Evolutionary conservation across 2,888 invertebrate genomes (phyloP).

Genomic region (Craniophora ligustri): DNA sequence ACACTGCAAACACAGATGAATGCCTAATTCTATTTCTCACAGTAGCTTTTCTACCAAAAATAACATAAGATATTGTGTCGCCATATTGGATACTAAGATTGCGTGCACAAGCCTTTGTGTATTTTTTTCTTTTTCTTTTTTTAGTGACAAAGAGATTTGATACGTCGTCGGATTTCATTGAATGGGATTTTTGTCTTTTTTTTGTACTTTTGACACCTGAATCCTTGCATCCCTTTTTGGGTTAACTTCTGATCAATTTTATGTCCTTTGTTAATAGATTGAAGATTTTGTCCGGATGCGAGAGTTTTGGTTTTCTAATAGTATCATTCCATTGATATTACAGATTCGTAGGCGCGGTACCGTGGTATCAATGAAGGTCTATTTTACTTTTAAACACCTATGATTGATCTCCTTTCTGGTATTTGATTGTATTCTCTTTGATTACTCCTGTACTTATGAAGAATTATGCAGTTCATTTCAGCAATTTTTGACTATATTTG

Average conservation of each 20-base stretch:
- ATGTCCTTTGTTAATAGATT: slow-evolving; percentile 67
- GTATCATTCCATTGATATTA: slow-evolving; percentile 27
- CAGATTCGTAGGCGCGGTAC: slow-evolving; percentile 1
- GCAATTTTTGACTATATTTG: too few relatives aligned
- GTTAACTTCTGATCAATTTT: slow-evolving; percentile 76
- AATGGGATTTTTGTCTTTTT: slow-evolving; percentile 71
- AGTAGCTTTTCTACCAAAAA: slow-evolving; percentile 77
- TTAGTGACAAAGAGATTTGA: slow-evolving; percentile 75
- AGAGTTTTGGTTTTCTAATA: slow-evolving; percentile 39
- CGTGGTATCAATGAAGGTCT: not conserved
- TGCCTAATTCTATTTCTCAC: slow-evolving; percentile 66
- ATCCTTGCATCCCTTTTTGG: slow-evolving; percentile 73
- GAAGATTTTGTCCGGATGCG: slow-evolving; percentile 70
- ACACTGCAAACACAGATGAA: slow-evolving; percentile 54
- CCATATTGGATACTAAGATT: slow-evolving; percentile 82
- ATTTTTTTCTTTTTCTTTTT: slow-evolving; percentile 69
- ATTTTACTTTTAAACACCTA: too few relatives aligned
- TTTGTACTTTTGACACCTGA: slow-evolving; percentile 81
- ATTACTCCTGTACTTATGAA: too few relatives aligned
- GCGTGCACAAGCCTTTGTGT: slow-evolving; percentile 78
- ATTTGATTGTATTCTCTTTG: too few relatives aligned
- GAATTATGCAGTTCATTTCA: too few relatives aligned
- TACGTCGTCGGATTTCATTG: slow-evolving; percentile 81
- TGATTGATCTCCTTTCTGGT: too few relatives aligned
- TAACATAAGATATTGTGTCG: slow-evolving; percentile 76